A percentile compares a stretch with the other conserved stretches of the same genome.
Conservation (phyloP, 1,140 invertebrate species). For the Papilio machaon region DNA sequence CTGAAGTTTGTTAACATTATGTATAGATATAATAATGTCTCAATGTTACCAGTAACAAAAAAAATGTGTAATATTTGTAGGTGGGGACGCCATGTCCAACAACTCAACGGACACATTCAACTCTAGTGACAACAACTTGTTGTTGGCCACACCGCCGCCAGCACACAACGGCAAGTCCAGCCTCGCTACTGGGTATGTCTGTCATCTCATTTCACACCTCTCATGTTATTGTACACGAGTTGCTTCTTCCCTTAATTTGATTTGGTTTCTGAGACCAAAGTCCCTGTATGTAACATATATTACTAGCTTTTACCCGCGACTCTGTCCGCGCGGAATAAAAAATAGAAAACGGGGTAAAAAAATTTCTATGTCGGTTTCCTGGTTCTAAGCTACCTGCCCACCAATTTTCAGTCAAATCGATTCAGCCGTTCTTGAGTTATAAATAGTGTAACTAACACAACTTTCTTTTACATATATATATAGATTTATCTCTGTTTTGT, state of each 20-base stretch:
- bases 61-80: slow-evolving; percentile 43
- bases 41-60: neutral
- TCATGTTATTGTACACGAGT: no score
- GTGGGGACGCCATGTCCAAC: slow-evolving; percentile 65
- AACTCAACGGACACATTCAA: slow-evolving; percentile 72
- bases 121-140: slow-evolving; percentile 66
- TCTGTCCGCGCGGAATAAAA: no score
- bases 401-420: slow-evolving; percentile 19
- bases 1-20: no score
- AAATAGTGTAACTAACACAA: slow-evolving; percentile 33
- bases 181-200: slow-evolving; percentile 53
- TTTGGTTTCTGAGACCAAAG: no score
- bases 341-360: no score
- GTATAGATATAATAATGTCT: no score
- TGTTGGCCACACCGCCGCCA: slow-evolving; percentile 68
- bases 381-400: no score
- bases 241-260: no score
- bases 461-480: slow-evolving; percentile 33
- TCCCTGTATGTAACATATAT: no score
- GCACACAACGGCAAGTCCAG: slow-evolving; percentile 65
- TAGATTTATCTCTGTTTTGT: no score
- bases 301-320: no score
- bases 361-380: no score
- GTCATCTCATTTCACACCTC: neutral
- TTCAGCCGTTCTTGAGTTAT: slow-evolving; percentile 31